Evolutionary conservation across 2,113 vertebrate species (phyloP).

Genomic region (Bombycilla garrulus): DNA sequence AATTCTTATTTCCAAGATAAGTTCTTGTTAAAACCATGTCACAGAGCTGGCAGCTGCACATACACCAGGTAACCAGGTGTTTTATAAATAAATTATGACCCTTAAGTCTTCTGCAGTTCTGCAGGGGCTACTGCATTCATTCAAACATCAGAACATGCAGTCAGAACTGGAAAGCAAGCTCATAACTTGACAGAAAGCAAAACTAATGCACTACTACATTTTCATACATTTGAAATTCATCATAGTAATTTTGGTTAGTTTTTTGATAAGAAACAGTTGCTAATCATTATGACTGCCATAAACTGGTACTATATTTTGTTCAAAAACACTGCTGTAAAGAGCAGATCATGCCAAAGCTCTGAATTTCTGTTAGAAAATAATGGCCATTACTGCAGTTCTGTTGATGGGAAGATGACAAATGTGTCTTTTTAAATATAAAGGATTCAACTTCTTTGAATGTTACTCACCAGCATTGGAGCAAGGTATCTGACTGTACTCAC

Average conservation of each 20-base stretch:
- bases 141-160: neutral
- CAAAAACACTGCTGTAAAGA: neutral
- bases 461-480: constrained; percentile 82
- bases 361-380: neutral
- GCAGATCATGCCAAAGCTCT: neutral
- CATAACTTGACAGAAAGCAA: neutral
- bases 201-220: neutral
- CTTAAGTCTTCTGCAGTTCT: neutral
- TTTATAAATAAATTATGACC: neutral
- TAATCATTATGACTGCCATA: neutral
- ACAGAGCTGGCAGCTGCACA: neutral
- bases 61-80: neutral
- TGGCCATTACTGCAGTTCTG: neutral
- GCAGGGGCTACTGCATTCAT: neutral
- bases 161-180: neutral
- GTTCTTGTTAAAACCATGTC: neutral
- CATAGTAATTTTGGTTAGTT: neutral
- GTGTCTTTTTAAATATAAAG: neutral
- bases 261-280: neutral
- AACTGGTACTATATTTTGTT: neutral
- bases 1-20: neutral
- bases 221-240: neutral
- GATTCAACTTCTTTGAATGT: neutral
- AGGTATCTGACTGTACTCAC: constrained; percentile 79
- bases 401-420: neutral